These are phyloP conservation scores for Pristionchus japonicus DNA, from an alignment of 2,888 invertebrate species.

Conservation along the genomic window DNA sequence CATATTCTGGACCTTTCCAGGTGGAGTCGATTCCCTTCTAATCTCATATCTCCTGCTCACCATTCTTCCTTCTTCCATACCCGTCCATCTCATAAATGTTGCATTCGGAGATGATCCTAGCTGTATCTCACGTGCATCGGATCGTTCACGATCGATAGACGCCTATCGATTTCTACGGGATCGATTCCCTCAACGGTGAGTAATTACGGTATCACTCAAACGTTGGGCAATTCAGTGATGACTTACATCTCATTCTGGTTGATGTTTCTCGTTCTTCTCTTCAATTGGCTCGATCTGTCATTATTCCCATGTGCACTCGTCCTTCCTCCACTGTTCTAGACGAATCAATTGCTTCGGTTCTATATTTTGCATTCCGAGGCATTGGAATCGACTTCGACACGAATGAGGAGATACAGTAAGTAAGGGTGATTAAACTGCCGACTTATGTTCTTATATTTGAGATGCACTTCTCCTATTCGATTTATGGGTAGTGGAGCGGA, in stretches of 20 bases:
- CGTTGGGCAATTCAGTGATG: neutral
- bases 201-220: neutral
- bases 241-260: slow-evolving; percentile 14
- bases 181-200: neutral
- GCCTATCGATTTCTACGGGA: neutral
- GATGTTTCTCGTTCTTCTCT: slow-evolving; percentile 23
- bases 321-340: slow-evolving; percentile 91
- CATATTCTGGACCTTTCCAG: neutral
- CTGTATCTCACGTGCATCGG: neutral
- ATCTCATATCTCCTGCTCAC: neutral
- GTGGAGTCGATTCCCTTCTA: slow-evolving; percentile 42
- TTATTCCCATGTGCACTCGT: slow-evolving; percentile 50
- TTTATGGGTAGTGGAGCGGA: slow-evolving; percentile 95
- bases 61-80: neutral
- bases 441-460: neutral
- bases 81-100: slow-evolving; percentile 42
- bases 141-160: slow-evolving; percentile 10
- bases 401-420: slow-evolving; percentile 44
- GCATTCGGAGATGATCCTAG: slow-evolving; percentile 39
- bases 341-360: slow-evolving; percentile 91
- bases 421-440: neutral
- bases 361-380: slow-evolving; percentile 93
- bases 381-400: slow-evolving; percentile 76
- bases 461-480: slow-evolving; percentile 75
- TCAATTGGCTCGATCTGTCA: neutral